Base-by-base conservation (phyloP, 2,797 vertebrate genomes). In the Oreochromis grahami region DNA sequence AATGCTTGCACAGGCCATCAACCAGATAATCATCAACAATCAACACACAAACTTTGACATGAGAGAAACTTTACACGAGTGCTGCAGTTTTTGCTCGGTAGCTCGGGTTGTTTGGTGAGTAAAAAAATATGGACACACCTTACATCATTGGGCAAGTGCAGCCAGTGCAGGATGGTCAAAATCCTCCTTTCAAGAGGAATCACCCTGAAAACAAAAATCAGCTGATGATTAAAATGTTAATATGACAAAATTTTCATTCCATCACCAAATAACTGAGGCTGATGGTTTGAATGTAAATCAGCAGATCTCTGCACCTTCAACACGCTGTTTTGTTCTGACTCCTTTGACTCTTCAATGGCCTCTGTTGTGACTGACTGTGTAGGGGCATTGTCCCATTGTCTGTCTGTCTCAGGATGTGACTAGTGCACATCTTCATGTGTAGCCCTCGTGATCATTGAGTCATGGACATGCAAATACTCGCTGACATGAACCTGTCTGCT, bases 171-270 rank as follows among this genome's bases (percentile, higher is more conserved):
- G 78, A 99, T 98, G 63, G 98, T 99, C 78, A 99, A 88, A 80
- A 99, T 97, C 91, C 98, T 97, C 82, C 98, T 96, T 92, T 99
- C 98, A 4, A 98, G 95, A 55, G 97, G 97, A 93, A 99, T 99
- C 85, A 97, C 96, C 81, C 98, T 99, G 93, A 4, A 91, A 60
- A 38, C 76, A 85, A 15, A 29, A 81, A n/a, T 48, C 43, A 72
- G 26, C 53, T 1, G 15, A 48, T 72, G 15, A 72, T 48, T 32
- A 48, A 48, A 48, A 72, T 8, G 4, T 72, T 48, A 19, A 29
- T 12, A 12, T 12, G 43, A 72, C 24, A 48, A 1, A 48, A 0
- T 17, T 48, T 12, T 12, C 11, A 11, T 45, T 11, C 14, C 19
- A 3, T 2, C 21, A 48, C 8, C 24, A 0, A 11, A 19, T 29